Percentiles rank a stretch among this genome's conserved stretches.
Evolutionary conservation across 2,113 vertebrate species (phyloP).

Genomic region (Mustelus asterias): DNA sequence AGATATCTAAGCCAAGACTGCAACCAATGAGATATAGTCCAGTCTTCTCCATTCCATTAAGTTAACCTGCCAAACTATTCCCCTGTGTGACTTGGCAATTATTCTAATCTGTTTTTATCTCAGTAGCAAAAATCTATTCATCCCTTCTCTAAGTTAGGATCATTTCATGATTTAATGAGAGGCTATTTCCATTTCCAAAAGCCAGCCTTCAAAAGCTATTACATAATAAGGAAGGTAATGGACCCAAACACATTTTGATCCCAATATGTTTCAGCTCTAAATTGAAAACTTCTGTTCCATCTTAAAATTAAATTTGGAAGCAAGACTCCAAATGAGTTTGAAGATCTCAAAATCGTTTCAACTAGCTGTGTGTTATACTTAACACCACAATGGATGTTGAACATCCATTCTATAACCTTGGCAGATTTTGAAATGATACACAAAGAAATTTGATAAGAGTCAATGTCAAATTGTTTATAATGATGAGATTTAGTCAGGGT

Average conservation of each 20-base stretch:
- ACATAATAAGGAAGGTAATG: not conserved
- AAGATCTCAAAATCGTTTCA: not conserved
- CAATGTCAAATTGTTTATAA: constrained; percentile 5
- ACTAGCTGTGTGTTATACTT: constrained; percentile 20
- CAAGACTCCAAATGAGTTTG: not conserved
- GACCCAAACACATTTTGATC: not conserved
- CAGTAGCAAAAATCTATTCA: not conserved
- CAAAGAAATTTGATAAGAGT: not conserved
- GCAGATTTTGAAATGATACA: constrained; percentile 20
- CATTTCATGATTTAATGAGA: not conserved
- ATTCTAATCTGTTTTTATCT: not conserved
- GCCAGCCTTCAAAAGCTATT: not conserved
- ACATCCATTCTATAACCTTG: not conserved
- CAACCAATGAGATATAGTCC: not conserved
- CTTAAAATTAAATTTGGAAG: constrained; percentile 21
- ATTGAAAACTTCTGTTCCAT: not conserved
- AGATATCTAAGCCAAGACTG: not conserved
- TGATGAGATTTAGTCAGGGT: constrained; percentile 6
- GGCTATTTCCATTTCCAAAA: not conserved
- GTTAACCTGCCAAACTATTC: not conserved
- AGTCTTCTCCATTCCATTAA: not conserved
- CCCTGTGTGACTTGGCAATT: not conserved
- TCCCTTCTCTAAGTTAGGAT: not conserved
- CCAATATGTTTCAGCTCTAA: not conserved
- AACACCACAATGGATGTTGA: not conserved